phyloP scores from a whole-genome alignment of 37 sponge, comb jelly and placozoan species.

The Crambe crambe region DNA sequence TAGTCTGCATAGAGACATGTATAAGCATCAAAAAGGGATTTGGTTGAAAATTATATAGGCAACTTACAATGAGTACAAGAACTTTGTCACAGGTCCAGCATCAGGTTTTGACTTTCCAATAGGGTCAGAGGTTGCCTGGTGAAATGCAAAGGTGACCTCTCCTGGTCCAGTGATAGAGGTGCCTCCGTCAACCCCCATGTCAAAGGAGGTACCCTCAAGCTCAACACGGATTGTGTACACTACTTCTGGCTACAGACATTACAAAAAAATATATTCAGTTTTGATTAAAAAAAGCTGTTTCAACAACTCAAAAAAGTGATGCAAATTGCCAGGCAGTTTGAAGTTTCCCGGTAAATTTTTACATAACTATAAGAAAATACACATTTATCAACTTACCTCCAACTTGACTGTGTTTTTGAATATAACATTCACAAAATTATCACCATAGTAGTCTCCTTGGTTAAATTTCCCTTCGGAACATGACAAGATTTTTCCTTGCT shows the following conservation, averaged over 20 bases:
- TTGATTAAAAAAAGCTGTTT: background rate
- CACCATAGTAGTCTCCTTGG: constrained; percentile 37
- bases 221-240: constrained; percentile 56
- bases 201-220: constrained; percentile 40
- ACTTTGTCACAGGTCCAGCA: constrained; percentile 48
- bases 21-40: too few relatives aligned
- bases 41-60: too few relatives aligned
- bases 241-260: constrained; percentile 46
- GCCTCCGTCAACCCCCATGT: constrained; percentile 59
- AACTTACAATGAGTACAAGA: constrained; percentile 67
- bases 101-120: constrained; percentile 50
- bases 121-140: constrained; percentile 25
- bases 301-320: background rate
- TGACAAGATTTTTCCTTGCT: constrained; percentile 4
- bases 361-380: too few relatives aligned
- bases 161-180: constrained; percentile 36
- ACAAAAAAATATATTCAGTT: background rate
- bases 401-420: constrained; percentile 46
- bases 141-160: constrained; percentile 66
- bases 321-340: too few relatives aligned
- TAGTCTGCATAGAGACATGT: background rate
- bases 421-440: constrained; percentile 26
- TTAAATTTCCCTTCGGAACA: constrained; percentile 19
- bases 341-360: too few relatives aligned
- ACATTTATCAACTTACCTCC: constrained; percentile 37